Evolutionary conservation across 2,113 vertebrate species (phyloP).

Genomic region (Indicator indicator): DNA sequence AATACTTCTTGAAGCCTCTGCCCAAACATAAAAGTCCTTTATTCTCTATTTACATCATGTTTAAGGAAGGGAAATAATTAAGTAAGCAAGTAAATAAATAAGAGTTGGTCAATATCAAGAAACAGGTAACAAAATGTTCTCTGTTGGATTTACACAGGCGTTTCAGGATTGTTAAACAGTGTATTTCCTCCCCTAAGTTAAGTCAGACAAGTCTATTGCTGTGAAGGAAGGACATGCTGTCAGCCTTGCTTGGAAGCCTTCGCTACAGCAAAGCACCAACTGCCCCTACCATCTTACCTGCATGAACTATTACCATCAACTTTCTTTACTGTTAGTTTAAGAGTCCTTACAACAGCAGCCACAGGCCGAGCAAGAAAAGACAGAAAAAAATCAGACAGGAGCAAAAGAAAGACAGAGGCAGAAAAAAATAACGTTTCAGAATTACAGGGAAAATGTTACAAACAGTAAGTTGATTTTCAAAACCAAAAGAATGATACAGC

Average conservation of each 20-base stretch:
- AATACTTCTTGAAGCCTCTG: background rate
- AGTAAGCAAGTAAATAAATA: background rate
- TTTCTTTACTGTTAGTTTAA: slow-evolving; percentile 89
- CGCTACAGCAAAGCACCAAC: slow-evolving; percentile 56
- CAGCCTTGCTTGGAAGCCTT: background rate
- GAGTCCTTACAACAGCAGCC: slow-evolving; percentile 81
- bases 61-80: background rate
- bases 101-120: background rate
- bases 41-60: background rate
- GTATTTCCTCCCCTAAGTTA: background rate
- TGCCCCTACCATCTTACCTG: slow-evolving; percentile 83
- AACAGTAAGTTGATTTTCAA: slow-evolving; percentile 19
- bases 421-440: slow-evolving; percentile 55
- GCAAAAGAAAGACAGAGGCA: slow-evolving; percentile 68
- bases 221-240: slow-evolving; percentile 22
- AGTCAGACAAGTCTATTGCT: slow-evolving; percentile 40
- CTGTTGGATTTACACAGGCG: slow-evolving; percentile 6
- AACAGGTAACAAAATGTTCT: background rate
- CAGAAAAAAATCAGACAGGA: slow-evolving; percentile 71
- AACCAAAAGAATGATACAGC: slow-evolving; percentile 34
- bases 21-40: background rate
- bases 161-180: slow-evolving; percentile 21
- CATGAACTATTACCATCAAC: slow-evolving; percentile 87
- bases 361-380: slow-evolving; percentile 80
- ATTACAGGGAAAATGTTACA: slow-evolving; percentile 39